Percentiles rank a stretch among this genome's conserved stretches.
Conservation (phyloP, 2,888 invertebrate species). For the Conistra vaccinii region DNA sequence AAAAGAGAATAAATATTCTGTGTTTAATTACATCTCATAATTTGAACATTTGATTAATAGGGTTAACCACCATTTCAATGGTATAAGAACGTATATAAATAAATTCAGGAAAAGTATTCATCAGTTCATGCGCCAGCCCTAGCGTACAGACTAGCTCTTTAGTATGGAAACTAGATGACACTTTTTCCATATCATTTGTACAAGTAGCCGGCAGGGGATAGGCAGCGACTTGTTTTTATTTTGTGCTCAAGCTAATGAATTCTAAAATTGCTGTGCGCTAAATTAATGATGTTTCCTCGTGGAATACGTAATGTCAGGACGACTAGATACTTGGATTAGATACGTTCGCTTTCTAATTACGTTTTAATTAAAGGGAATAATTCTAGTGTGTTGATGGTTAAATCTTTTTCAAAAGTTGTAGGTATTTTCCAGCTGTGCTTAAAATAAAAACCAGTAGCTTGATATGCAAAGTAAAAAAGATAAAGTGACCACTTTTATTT, state of each 20-base stretch:
- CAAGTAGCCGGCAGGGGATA: constrained; percentile 38
- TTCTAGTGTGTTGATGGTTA: neutral
- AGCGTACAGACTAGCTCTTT: constrained; percentile 37
- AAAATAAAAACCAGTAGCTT: neutral
- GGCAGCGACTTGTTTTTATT: constrained; percentile 59
- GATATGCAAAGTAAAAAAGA: neutral
- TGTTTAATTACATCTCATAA: too few relatives aligned
- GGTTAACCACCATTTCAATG: neutral
- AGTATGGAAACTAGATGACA: constrained; percentile 67
- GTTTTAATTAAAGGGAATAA: constrained; percentile 22
- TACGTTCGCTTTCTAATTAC: constrained; percentile 41
- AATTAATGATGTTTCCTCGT: constrained; percentile 47
- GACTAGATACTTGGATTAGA: constrained; percentile 23
- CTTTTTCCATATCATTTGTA: constrained; percentile 66
- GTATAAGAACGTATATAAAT: neutral
- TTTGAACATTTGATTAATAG: too few relatives aligned
- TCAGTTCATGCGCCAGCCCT: constrained; percentile 43
- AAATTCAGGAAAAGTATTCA: neutral
- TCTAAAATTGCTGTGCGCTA: constrained; percentile 49
- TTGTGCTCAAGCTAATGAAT: constrained; percentile 54
- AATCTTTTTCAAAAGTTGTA: constrained; percentile 15
- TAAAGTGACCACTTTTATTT: neutral
- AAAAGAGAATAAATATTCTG: too few relatives aligned
- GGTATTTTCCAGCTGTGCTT: constrained; percentile 22
- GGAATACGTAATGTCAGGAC: constrained; percentile 25